Conservation (phyloP, 2,113 vertebrate species). For the Saiga tatarica region DNA sequence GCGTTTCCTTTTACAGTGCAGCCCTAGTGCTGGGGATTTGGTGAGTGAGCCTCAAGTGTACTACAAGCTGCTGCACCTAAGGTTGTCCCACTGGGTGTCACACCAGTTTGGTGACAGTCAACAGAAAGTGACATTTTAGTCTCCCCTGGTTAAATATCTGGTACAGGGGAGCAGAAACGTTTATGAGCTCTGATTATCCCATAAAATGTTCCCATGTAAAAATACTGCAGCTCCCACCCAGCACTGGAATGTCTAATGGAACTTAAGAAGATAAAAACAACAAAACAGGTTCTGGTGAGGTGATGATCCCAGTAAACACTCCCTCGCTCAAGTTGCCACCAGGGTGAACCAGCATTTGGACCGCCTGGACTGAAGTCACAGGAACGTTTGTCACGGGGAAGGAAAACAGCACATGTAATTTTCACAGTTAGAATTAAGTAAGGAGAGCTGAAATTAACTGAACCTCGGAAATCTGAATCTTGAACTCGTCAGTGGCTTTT, state of each 20-base stretch:
- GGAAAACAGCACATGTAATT: conserved; percentile 48
- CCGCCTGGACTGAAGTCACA: neutral
- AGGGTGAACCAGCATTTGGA: neutral
- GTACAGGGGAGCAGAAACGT: neutral
- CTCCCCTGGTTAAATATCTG: neutral
- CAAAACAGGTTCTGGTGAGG: neutral
- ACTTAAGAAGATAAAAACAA: neutral
- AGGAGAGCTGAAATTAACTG: conserved; percentile 55
- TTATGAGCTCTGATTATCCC: neutral
- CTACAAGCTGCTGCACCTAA: neutral
- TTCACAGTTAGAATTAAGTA: conserved; percentile 70
- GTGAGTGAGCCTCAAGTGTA: neutral
- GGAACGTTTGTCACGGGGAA: neutral
- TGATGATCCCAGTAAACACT: neutral
- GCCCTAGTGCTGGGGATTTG: neutral
- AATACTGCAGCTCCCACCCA: neutral
- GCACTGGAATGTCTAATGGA: neutral
- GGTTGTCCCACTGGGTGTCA: neutral
- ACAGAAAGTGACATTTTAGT: neutral
- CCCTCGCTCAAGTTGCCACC: neutral
- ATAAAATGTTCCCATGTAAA: neutral
- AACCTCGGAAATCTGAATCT: conserved; percentile 49
- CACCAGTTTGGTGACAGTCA: neutral
- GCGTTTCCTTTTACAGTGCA: neutral
- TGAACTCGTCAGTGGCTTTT: conserved; percentile 32